A percentile compares a stretch with the other conserved stretches of the same genome.
phyloP scores from a whole-genome alignment of 1,140 invertebrate genomes.

The Bombus cullumanus region DNA sequence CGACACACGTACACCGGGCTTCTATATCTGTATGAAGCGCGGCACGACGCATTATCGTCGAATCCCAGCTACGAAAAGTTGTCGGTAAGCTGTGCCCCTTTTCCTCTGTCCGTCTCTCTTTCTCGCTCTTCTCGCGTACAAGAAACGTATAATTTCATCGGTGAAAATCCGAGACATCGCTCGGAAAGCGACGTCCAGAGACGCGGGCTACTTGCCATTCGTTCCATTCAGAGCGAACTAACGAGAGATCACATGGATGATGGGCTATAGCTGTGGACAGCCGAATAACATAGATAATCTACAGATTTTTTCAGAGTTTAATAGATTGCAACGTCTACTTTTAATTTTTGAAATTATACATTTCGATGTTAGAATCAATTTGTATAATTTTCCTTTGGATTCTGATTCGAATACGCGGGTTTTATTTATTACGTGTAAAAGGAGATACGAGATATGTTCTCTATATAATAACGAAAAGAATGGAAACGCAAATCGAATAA shows the following conservation, averaged over 20 bases:
- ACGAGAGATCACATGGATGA: no score
- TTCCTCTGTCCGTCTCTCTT: no score
- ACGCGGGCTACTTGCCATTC: neutral
- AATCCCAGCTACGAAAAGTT: conserved; percentile 8
- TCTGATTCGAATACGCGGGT: neutral
- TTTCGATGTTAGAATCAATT: no score
- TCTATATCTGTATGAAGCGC: conserved; percentile 52
- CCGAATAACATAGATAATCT: no score
- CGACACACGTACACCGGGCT: conserved; percentile 70
- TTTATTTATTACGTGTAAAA: neutral
- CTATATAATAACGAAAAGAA: neutral
- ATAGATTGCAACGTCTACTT: no score
- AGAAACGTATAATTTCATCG: neutral
- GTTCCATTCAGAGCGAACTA: no score
- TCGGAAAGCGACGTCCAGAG: neutral
- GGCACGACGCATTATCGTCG: conserved; percentile 26
- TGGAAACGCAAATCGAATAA: neutral
- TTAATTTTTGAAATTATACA: no score
- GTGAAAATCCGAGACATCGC: neutral
- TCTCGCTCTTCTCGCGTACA: no score
- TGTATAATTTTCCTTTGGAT: neutral
- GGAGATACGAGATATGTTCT: neutral
- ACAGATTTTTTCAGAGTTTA: neutral
- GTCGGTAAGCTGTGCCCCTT: no score
- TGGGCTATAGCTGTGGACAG: neutral